These are phyloP conservation scores for Brachypodius melanocephalos DNA, from an alignment of 2,113 vertebrate species.

Conservation along the genomic window DNA sequence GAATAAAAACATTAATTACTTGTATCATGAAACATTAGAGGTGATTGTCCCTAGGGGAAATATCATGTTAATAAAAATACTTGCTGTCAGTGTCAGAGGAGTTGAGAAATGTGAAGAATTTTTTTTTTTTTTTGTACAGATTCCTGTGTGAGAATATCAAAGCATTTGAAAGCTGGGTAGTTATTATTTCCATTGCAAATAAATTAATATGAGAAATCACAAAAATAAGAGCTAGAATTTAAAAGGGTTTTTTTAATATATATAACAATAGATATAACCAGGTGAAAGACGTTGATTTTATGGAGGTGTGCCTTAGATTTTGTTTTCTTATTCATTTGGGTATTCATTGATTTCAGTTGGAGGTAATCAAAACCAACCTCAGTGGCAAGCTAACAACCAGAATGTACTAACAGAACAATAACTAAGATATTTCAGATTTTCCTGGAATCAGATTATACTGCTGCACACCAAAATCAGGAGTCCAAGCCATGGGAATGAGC, in stretches of 20 bases:
- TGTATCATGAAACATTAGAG: not conserved
- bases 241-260: not conserved
- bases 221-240: not conserved
- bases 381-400: not conserved
- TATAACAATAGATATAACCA: not conserved
- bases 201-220: not conserved
- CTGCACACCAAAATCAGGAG: not conserved
- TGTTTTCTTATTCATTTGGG: not conserved
- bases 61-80: not conserved
- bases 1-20: constrained; percentile 34
- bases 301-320: not conserved
- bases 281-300: not conserved
- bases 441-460: not conserved
- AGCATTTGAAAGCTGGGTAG: not conserved
- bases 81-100: not conserved
- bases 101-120: not conserved
- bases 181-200: not conserved
- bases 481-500: not conserved
- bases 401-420: not conserved
- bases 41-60: not conserved
- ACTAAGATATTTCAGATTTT: not conserved
- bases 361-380: not conserved
- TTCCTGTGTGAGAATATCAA: not conserved
- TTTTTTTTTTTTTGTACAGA: not conserved
- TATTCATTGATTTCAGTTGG: not conserved